These are phyloP conservation scores for Dermolepida albohirtum DNA, from an alignment of 2,888 invertebrate genomes.

Conservation along the genomic window DNA sequence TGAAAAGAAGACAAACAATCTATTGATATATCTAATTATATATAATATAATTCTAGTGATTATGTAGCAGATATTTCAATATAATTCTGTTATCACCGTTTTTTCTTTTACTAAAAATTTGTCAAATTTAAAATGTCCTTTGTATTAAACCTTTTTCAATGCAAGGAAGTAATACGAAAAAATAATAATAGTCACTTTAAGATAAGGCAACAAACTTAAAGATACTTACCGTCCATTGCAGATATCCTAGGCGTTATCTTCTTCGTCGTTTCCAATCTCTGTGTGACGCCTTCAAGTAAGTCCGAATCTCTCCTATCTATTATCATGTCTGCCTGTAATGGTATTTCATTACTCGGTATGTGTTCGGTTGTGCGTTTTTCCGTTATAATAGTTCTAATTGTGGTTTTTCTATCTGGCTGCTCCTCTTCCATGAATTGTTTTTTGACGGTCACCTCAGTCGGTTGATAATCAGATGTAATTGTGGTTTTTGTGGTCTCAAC, in stretches of 20 bases:
- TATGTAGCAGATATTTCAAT: no score
- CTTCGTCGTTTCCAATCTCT: constrained; percentile 61
- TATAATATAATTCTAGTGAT: no score
- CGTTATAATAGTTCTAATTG: constrained; percentile 49
- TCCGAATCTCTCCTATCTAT: constrained; percentile 61
- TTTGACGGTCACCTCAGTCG: constrained; percentile 39
- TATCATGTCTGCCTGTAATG: constrained; percentile 15
- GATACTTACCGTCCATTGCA: constrained; percentile 54
- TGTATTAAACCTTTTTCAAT: no score
- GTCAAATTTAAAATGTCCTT: no score
- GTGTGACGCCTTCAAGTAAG: constrained; percentile 65
- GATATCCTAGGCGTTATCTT: constrained; percentile 50
- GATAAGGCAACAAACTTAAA: not conserved
- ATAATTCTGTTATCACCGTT: no score
- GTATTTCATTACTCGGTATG: constrained; percentile 46
- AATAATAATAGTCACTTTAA: no score
- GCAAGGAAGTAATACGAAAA: no score
- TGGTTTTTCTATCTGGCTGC: constrained; percentile 42
- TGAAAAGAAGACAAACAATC: no score
- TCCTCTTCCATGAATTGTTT: constrained; percentile 40
- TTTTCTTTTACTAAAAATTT: no score
- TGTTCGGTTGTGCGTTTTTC: constrained; percentile 55
- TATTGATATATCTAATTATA: no score
- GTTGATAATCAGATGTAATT: constrained; percentile 45
- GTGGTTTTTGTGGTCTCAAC: constrained; percentile 47